These are phyloP conservation scores for Ptilorrhoa leucosticta DNA, from an alignment of 2,113 vertebrate genomes.

Conservation along the genomic window DNA sequence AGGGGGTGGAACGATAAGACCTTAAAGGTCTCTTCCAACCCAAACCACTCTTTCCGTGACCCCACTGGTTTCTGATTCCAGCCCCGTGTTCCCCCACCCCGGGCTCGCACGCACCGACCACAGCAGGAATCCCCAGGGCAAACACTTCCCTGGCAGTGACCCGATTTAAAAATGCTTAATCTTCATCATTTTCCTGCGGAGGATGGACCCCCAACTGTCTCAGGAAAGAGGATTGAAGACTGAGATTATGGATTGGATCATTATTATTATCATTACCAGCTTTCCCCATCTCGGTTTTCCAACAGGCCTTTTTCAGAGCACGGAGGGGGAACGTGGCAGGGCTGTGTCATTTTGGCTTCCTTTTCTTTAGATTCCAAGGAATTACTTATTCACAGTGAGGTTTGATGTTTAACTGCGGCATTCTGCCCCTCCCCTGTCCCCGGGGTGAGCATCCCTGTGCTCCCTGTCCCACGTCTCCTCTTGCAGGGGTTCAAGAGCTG, in stretches of 20 bases:
- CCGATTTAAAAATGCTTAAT: slow-evolving; percentile 10
- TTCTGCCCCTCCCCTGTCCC: neutral
- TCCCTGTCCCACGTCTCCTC: neutral
- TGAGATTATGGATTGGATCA: neutral
- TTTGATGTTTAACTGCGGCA: neutral
- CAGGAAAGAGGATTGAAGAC: neutral
- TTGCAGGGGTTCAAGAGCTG: neutral
- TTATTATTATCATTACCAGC: neutral
- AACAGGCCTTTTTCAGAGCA: neutral
- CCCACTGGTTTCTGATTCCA: neutral
- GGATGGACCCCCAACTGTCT: neutral
- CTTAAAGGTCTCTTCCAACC: neutral
- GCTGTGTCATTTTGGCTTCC: neutral
- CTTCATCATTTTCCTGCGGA: neutral
- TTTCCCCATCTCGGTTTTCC: neutral
- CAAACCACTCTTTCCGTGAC: neutral
- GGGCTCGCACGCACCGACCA: neutral
- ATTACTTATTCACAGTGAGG: neutral
- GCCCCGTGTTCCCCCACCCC: neutral
- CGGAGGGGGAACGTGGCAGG: fast-evolving
- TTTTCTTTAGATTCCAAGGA: neutral
- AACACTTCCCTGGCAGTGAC: neutral
- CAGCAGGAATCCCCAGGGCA: neutral
- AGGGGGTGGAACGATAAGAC: fast-evolving
- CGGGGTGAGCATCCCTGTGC: neutral